Conservation (phyloP, 2,113 vertebrate genomes). For the Halcyon senegalensis region DNA sequence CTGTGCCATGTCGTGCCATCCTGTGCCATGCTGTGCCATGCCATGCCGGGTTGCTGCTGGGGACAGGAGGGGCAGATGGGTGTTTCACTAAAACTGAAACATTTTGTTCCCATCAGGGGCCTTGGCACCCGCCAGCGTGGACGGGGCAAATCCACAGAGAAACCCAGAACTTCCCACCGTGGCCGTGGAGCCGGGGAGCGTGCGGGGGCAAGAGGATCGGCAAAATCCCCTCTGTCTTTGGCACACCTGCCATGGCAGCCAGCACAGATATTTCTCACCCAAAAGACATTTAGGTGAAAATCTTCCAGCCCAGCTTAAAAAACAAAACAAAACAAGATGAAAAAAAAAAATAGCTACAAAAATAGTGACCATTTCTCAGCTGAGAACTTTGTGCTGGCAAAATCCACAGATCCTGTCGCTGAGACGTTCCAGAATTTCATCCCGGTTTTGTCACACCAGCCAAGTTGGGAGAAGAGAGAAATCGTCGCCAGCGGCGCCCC, state of each 20-base stretch:
- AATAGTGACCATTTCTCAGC: not conserved
- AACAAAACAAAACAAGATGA: not conserved
- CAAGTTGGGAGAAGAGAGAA: not conserved
- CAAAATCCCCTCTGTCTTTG: not conserved
- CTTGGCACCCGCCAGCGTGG: not conserved
- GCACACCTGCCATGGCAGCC: not conserved
- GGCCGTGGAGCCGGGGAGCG: not conserved
- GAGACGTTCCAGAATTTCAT: not conserved
- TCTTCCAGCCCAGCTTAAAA: not conserved
- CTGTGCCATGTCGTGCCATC: not conserved
- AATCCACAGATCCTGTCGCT: not conserved
- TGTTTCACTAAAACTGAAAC: conserved; percentile 66
- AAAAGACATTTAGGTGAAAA: not conserved
- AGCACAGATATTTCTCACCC: not conserved
- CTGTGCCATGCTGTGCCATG: not conserved
- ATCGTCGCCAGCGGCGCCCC: accelerated
- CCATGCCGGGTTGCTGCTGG: accelerated
- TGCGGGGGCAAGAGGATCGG: not conserved
- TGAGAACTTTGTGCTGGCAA: not conserved
- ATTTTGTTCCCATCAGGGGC: not conserved
- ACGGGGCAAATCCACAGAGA: not conserved
- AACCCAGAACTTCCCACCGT: not conserved
- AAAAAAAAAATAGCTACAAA: not conserved
- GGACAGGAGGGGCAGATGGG: not conserved
- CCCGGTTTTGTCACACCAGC: not conserved